Conservation (phyloP, 1,140 invertebrate genomes). For the Calosoma granatense region DNA sequence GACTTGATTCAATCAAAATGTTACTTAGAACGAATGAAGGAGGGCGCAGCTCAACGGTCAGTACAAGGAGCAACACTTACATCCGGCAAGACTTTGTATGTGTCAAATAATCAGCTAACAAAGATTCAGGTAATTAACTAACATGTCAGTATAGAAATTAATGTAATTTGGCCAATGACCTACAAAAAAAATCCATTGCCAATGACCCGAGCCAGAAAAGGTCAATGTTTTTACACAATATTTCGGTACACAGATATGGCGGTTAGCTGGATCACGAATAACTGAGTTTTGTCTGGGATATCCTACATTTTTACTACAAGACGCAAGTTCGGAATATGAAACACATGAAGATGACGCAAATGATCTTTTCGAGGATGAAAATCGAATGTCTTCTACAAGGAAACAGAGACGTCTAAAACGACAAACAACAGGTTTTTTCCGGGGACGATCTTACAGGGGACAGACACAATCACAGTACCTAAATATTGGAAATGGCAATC, state of each 20-base stretch:
- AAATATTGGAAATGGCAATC: slow-evolving; percentile 42
- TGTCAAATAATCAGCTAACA: slow-evolving; percentile 20
- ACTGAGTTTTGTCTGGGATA: slow-evolving; percentile 27
- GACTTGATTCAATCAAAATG: slow-evolving; percentile 14
- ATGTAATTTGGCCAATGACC: neutral
- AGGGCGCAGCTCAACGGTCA: neutral
- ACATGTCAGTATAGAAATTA: neutral
- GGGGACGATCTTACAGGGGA: slow-evolving; percentile 35
- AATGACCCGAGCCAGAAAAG: neutral
- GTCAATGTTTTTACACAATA: slow-evolving; percentile 8
- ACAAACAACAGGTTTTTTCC: slow-evolving; percentile 22
- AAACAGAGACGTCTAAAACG: slow-evolving; percentile 16
- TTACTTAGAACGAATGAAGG: slow-evolving; percentile 17
- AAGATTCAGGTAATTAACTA: slow-evolving; percentile 23
- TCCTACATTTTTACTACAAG: slow-evolving; percentile 26
- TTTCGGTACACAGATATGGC: slow-evolving; percentile 20
- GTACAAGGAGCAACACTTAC: neutral
- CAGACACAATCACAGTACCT: slow-evolving; percentile 77
- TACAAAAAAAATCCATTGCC: neutral
- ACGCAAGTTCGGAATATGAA: slow-evolving; percentile 10
- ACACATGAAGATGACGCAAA: slow-evolving; percentile 6
- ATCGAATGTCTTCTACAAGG: slow-evolving; percentile 13
- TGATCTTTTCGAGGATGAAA: slow-evolving; percentile 11
- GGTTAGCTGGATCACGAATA: slow-evolving; percentile 24
- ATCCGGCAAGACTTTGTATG: slow-evolving; percentile 17